Percentiles rank a stretch among this genome's conserved stretches.
Conservation (phyloP, 2,797 vertebrate species). For the Parauchenoglanis punctatus region DNA sequence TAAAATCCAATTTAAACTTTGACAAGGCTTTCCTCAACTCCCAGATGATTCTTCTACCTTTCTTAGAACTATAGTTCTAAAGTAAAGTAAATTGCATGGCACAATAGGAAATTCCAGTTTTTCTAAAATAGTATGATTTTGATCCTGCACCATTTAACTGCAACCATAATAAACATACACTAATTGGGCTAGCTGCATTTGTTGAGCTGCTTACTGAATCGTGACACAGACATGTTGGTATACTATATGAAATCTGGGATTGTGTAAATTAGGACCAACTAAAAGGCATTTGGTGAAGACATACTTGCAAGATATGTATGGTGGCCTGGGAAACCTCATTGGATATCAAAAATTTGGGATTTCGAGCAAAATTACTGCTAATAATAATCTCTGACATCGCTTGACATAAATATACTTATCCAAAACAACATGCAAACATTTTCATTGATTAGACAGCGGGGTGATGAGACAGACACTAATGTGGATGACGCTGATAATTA, state of each 20-base stretch:
- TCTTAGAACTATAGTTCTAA: background rate
- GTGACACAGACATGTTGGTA: background rate
- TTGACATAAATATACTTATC: background rate
- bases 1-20: background rate
- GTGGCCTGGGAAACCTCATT: background rate
- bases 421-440: background rate
- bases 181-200: background rate
- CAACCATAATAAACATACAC: background rate
- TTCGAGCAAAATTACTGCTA: background rate
- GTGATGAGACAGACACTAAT: background rate
- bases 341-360: background rate
- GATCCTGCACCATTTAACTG: background rate
- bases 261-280: background rate
- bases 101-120: background rate
- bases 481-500: background rate
- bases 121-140: background rate
- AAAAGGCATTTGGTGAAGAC: background rate
- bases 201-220: background rate
- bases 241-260: background rate
- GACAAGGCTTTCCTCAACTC: background rate
- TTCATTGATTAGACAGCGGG: background rate
- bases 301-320: background rate
- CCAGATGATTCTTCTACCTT: background rate
- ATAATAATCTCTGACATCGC: background rate
- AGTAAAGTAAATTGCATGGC: background rate